Evolutionary conservation across 1,140 invertebrate species (phyloP), one percentile per base, ranked within the genome.

Genomic region (Microplitis mediator): DNA sequence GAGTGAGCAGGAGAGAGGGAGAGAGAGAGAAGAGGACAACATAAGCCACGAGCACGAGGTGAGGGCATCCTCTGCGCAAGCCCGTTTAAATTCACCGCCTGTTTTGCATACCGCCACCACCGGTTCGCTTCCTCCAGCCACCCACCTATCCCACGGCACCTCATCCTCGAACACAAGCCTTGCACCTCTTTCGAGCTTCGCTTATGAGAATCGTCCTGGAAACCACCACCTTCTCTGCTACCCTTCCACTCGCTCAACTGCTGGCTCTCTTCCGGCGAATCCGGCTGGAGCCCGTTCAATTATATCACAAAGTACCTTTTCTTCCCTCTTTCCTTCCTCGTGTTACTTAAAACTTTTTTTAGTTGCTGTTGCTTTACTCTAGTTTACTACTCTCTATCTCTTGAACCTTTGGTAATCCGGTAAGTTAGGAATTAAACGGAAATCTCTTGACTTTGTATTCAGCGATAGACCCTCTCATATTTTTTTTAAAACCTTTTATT

Each of bases 71-170:
- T 83, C 77, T 84, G 83, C 84, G 83, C 84, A 85, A 75, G 84
- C 83, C 78, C 80, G 83, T 80, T 80, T 78, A 81, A 84, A 85
- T 84, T 82, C 79, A 79, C 82, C 82, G 82, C 82, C 83, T 84
- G 83, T 77, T 85, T 85, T 85, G 84, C 82, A 84, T 84, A 82
- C 79, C 79, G 75, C 76, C 77, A 76, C 76, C 73, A 78, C 74
- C 73, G 63, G 76, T 34, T 35, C 62, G 62, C 5, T 16, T 52
- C 32, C 64, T 73, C 66, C 45, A 39, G 36, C 35, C 63, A 58
- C 51, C 71, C 56, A 65, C 65, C 45, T 72, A 68, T 62, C 72
- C 64, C 70, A 69, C 72, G 63, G 73, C 68, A 74, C 75, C 77
- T 78, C 76, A 76, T 78, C 77, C 79, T 23, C 23, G 23, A 23